A percentile compares a stretch with the other conserved stretches of the same genome.
phyloP scores from a whole-genome alignment of 2,113 vertebrate species.

The Gasterosteus aculeatus region DNA sequence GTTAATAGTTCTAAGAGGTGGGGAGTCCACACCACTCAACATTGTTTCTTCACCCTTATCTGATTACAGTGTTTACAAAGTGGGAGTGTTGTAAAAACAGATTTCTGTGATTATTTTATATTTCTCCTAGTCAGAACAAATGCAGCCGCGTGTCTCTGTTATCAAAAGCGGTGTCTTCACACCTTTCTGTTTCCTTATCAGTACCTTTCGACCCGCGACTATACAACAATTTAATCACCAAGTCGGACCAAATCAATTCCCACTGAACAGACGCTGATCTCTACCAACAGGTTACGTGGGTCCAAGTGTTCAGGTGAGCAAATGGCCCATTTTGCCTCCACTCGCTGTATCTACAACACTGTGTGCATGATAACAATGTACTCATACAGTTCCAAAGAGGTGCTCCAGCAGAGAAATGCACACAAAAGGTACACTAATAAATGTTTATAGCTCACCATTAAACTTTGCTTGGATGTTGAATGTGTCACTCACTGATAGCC shows the following conservation, averaged over 20 bases:
- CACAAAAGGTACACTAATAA: constrained; percentile 75
- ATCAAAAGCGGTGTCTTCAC: constrained; percentile 58
- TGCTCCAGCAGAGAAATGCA: constrained; percentile 62
- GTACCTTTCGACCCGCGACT: constrained; percentile 30
- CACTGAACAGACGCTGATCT: constrained; percentile 30
- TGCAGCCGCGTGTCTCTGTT: constrained; percentile 18
- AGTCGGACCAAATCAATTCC: constrained; percentile 49
- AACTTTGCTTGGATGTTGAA: constrained; percentile 82
- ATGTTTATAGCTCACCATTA: constrained; percentile 81
- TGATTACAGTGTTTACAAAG: constrained; percentile 68
- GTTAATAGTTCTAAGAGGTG: constrained; percentile 33
- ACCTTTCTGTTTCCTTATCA: constrained; percentile 67
- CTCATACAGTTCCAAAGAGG: constrained; percentile 62
- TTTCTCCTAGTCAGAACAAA: constrained; percentile 37
- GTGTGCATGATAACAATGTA: constrained; percentile 65
- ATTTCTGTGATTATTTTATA: constrained; percentile 55
- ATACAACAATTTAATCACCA: constrained; percentile 47
- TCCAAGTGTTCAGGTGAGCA: constrained; percentile 34
- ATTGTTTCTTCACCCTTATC: constrained; percentile 58
- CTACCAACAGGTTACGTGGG: constrained; percentile 49
- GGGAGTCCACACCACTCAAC: constrained; percentile 38
- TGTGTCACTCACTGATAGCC: constrained; percentile 74
- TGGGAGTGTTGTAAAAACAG: constrained; percentile 66
- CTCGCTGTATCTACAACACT: constrained; percentile 54
- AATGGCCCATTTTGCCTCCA: constrained; percentile 51